phyloP scores from a whole-genome alignment of 2,113 vertebrate genomes.

The Ictidomys tridecemlineatus region DNA sequence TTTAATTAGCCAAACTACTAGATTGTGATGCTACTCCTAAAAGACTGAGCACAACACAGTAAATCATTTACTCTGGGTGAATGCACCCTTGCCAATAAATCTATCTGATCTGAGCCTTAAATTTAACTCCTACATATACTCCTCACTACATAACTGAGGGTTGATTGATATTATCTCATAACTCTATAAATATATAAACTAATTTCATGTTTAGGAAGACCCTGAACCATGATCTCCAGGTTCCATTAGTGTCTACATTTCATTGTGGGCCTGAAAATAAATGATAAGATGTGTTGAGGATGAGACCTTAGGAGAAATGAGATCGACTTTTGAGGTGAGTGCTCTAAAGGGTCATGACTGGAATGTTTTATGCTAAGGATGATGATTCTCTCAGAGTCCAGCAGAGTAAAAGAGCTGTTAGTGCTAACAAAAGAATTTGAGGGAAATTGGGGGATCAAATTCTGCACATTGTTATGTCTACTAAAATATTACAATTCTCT shows the following conservation, averaged over 20 bases:
- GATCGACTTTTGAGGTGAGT: not conserved
- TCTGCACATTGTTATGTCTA: not conserved
- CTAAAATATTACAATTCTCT: not conserved
- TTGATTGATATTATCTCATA: not conserved
- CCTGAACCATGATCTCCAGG: not conserved
- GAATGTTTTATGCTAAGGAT: not conserved
- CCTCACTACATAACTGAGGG: not conserved
- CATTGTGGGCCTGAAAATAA: not conserved
- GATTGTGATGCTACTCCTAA: not conserved
- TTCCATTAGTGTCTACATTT: not conserved
- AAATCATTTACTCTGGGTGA: not conserved
- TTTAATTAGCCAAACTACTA: not conserved
- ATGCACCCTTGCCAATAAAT: not conserved
- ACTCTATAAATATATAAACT: not conserved
- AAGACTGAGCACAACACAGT: not conserved
- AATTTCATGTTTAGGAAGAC: not conserved
- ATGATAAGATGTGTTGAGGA: not conserved
- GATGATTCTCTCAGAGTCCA: not conserved
- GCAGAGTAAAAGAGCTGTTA: not conserved
- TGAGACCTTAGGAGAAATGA: not conserved
- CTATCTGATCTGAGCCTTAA: not conserved
- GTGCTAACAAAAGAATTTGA: not conserved
- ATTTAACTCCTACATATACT: not conserved
- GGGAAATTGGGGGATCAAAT: not conserved
- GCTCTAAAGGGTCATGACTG: rapidly evolving